Evolutionary conservation across 1,140 invertebrate species (phyloP).

Genomic region (Drepana arcuata): DNA sequence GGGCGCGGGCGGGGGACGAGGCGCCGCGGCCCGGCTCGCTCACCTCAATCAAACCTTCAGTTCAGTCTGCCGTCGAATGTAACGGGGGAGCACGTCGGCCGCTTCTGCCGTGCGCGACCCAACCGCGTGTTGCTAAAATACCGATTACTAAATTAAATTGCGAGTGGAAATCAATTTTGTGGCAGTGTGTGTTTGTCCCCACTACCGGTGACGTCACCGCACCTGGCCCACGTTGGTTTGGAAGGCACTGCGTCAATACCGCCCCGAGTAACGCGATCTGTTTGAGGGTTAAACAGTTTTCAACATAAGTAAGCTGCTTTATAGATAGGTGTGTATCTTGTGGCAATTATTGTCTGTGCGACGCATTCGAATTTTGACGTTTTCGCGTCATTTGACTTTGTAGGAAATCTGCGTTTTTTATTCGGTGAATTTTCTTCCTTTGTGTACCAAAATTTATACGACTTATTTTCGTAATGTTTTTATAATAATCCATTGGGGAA

Average conservation of each 20-base stretch:
- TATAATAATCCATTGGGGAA: no score
- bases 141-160: slow-evolving; percentile 49
- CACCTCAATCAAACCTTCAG: slow-evolving; percentile 44
- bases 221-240: no score
- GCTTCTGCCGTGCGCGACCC: slow-evolving; percentile 6
- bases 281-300: slow-evolving; percentile 32
- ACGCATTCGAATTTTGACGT: no score
- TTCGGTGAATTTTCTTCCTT: no score
- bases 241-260: slow-evolving; percentile 15
- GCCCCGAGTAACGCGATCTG: slow-evolving; percentile 18
- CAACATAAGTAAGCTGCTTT: slow-evolving; percentile 42
- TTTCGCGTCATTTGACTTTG: no score
- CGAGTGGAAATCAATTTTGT: slow-evolving; percentile 29
- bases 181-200: slow-evolving; percentile 23
- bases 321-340: no score
- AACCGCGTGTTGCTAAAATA: slow-evolving; percentile 34
- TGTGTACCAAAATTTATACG: no score
- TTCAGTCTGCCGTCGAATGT: slow-evolving; percentile 34
- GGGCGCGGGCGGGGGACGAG: slow-evolving; percentile 23
- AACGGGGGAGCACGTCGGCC: slow-evolving; percentile 15
- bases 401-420: no score
- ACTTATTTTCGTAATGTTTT: no score
- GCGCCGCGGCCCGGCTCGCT: slow-evolving; percentile 46
- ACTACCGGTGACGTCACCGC: slow-evolving; percentile 26
- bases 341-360: no score